Evolutionary conservation across 2,797 vertebrate genomes (phyloP), one percentile per base, ranked within the genome.

Genomic region (Psittacula derbiana): DNA sequence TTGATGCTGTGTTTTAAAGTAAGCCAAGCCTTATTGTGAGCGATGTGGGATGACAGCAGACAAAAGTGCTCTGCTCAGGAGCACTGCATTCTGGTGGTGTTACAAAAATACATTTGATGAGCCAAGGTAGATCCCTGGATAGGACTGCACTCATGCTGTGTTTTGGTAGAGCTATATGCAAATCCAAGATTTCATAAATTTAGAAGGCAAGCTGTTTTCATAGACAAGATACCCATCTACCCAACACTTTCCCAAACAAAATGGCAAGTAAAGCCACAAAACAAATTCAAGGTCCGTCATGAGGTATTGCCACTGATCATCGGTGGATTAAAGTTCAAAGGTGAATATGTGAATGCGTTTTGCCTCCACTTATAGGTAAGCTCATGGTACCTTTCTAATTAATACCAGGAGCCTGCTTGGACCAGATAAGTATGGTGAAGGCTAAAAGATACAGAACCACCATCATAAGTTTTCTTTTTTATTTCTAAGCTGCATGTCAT

Each of bases 291-390:
- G 11, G 5, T 47, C 16, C 21, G 55, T 33, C 33, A 8, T 3
- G 2, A 18, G 8, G 28, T 43, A 16, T 55, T 1, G 1, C 44
- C 53, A 30, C 16, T 69, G 20, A 27, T 25, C 3, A 1, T 19
- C 66, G 38, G 9, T 41, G 24, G 24, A 44, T 36, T 57, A 4
- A 50, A 69, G 16, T 61, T 72, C 58, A 80, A 71, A 50, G 43
- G 10, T 33, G 8, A 47, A 33, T 33, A 24, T 5, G 8, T 30
- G 41, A 74, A 43, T 44, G 15, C 14, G 7, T 10, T 84, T 80
- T 41, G 7, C 19, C 19, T 55, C 25, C 23, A 57, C 15, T 66
- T 71, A 44, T 1, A 21, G 21, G 11, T 61, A 57, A 76, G 24
- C 36, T 66, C 52, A 60, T 43, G 9, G 36, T 12, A 61, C 12